Percentiles rank a stretch among this genome's conserved stretches.
These are phyloP conservation scores for Cydia splendana DNA, from an alignment of 1,140 invertebrate genomes.

Conservation along the genomic window DNA sequence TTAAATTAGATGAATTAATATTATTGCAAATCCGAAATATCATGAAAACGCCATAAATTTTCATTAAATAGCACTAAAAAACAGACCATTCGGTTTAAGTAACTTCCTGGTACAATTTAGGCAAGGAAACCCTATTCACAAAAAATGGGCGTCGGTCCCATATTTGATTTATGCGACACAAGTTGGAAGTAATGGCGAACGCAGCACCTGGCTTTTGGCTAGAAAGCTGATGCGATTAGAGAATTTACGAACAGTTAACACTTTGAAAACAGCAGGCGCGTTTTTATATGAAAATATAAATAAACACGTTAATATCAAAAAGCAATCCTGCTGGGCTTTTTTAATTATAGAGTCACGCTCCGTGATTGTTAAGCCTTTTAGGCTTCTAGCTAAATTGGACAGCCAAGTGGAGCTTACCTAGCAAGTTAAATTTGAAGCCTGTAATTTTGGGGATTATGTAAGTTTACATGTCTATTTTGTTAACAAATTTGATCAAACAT, in stretches of 20 bases:
- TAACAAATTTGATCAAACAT: not conserved
- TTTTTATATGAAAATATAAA: not conserved
- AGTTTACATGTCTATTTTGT: not conserved
- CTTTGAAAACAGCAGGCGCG: too few relatives aligned
- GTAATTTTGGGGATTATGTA: not conserved
- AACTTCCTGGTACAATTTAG: not conserved
- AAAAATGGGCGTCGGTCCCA: not conserved
- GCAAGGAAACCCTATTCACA: not conserved
- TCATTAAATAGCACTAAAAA: not conserved
- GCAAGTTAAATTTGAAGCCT: too few relatives aligned
- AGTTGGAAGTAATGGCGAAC: conserved; percentile 16
- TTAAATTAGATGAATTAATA: too few relatives aligned
- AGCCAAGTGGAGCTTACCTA: too few relatives aligned
- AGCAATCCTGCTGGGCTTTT: not conserved
- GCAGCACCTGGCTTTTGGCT: not conserved
- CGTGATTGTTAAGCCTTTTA: too few relatives aligned
- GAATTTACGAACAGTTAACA: too few relatives aligned
- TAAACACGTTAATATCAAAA: not conserved
- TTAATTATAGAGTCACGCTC: too few relatives aligned
- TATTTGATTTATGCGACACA: conserved; percentile 10
- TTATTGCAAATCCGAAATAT: too few relatives aligned
- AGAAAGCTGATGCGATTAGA: not conserved
- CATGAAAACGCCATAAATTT: not conserved
- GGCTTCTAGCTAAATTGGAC: too few relatives aligned
- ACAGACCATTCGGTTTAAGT: not conserved